Base-by-base conservation (phyloP, 2,888 invertebrate genomes). In the Campopleginae sp. region DNA sequence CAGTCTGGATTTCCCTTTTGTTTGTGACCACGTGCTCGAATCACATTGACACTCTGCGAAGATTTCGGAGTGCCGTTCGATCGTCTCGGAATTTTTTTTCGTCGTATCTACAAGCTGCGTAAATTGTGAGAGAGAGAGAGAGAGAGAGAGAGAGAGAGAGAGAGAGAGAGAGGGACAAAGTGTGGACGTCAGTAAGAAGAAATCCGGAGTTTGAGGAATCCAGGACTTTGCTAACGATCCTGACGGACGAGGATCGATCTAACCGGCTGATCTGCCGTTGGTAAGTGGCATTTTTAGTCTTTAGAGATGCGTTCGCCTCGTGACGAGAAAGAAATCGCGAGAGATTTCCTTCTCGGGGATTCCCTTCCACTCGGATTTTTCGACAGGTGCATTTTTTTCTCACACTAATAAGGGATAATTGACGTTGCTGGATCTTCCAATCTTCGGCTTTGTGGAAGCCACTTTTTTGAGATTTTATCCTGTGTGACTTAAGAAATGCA, bases 211-310 rank as follows among this genome's bases (percentile, higher is more conserved):
- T 80, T 48, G 72, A 72, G 31, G 70, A 68, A 77, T 51, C 23
- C 44, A 23, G 48, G 51, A 76, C 46, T 71, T 48, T 19, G 27
- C 46, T 51, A 42, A 48, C 82, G 79, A 86, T 86, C 80, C 74
- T 83, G 85, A 82, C 72, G 46, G 74, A 66, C 66, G 74, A 87
- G 82, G 82, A 88, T 89, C 83, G 76, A 80, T 77, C 76, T 77
- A 79, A 86, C 84, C 88, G 88, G 79, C 87, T 87, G 86, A 88
- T 88, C 84, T 74, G 85, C 80, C 86, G 77, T 90, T 91, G 91
- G 90, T 90, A 86, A 91, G 91, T 90, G 85, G 80, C 27, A n/a
- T 79, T 76, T 27, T 6, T 23, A n/a, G n/a, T 31, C 14, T 44
- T 48, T 74, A 7, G 44, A 42, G n/a, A 76, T 65, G n/a, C n/a